These are phyloP conservation scores for Caenorhabditis brenneri DNA, from an alignment of 1,140 invertebrate species.

Conservation along the genomic window DNA sequence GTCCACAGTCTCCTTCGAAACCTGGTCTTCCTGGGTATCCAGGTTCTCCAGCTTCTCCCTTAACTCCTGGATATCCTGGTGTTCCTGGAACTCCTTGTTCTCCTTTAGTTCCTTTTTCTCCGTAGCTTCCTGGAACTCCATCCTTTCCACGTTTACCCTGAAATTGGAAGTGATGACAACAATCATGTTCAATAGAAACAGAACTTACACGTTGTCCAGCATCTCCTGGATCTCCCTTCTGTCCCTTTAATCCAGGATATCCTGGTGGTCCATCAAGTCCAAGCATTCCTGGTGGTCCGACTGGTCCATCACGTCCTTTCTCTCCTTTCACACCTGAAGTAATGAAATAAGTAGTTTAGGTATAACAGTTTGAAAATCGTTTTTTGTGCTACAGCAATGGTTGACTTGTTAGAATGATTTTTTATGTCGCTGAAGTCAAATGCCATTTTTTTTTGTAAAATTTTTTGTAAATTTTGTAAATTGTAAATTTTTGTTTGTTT, in stretches of 20 bases:
- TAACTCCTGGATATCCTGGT: conserved; percentile 59
- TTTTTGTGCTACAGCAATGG: no score
- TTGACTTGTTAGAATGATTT: no score
- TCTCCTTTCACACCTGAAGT: conserved; percentile 65
- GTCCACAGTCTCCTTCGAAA: conserved; percentile 68
- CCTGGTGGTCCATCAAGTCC: conserved; percentile 68
- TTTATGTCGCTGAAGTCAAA: no score
- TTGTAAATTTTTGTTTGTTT: no score
- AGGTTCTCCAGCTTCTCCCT: conserved; percentile 64
- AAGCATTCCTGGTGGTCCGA: conserved; percentile 61
- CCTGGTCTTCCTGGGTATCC: conserved; percentile 67
- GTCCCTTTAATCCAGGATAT: conserved; percentile 66
- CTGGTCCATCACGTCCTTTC: conserved; percentile 67
- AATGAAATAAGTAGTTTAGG: no score
- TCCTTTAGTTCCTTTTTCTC: conserved; percentile 55
- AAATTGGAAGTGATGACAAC: neutral
- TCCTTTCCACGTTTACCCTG: conserved; percentile 69
- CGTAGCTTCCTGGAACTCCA: conserved; percentile 56
- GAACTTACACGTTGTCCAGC: conserved; percentile 61
- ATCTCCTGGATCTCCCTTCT: conserved; percentile 69
- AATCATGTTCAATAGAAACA: neutral
- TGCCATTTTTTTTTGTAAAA: no score
- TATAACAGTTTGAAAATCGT: no score
- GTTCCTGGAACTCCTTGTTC: conserved; percentile 57
- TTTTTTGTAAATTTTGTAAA: no score